Evolutionary conservation across 2,113 vertebrate genomes (phyloP).

Genomic region (Gopherus evgoodei): DNA sequence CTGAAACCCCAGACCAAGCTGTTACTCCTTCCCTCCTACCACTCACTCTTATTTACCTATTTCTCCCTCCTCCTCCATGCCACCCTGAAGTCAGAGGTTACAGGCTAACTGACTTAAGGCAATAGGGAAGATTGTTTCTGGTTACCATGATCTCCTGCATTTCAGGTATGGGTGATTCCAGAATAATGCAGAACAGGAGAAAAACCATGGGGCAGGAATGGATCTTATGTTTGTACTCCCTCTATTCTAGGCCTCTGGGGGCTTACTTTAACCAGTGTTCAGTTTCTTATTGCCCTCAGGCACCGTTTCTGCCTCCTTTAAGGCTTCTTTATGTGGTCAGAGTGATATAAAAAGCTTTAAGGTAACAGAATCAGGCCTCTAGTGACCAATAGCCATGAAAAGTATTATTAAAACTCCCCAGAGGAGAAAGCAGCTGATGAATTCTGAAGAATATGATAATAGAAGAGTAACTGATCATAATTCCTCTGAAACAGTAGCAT

Average conservation of each 20-base stretch:
- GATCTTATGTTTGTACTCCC: background rate
- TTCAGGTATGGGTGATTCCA: background rate
- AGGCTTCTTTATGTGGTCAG: background rate
- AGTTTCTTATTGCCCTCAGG: background rate
- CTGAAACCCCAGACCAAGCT: constrained; percentile 69
- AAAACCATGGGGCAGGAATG: background rate
- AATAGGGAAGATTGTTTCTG: background rate
- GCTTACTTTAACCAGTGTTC: background rate
- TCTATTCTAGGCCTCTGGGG: background rate
- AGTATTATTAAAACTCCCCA: background rate
- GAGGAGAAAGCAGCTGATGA: background rate
- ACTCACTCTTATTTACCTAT: background rate
- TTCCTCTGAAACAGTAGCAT: background rate
- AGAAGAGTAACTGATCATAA: background rate
- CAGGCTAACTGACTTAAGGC: background rate
- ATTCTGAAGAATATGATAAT: background rate
- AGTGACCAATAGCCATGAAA: background rate
- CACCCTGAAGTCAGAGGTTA: background rate
- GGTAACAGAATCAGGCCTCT: background rate
- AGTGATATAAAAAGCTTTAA: background rate
- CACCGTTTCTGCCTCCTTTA: background rate
- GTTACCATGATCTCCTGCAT: background rate
- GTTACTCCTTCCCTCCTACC: constrained; percentile 26
- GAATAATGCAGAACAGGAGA: background rate
- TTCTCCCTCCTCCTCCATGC: background rate